These are phyloP conservation scores for Criorhina ranunculi DNA, from an alignment of 2,888 invertebrate species.

Conservation along the genomic window DNA sequence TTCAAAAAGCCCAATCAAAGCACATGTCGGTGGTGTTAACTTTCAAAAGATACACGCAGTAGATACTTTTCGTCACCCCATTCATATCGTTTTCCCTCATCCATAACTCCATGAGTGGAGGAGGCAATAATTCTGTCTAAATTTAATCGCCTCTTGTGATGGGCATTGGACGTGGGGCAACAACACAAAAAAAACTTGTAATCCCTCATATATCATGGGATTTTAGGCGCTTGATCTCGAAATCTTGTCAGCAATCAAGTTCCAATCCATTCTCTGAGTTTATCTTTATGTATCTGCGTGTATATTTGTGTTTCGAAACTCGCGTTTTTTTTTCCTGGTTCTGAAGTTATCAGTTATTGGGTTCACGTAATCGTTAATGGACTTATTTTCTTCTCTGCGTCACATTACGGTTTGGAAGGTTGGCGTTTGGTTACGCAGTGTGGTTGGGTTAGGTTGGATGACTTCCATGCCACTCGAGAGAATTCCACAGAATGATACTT, in stretches of 20 bases:
- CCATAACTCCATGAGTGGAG: neutral
- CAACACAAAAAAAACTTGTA: conserved; percentile 38
- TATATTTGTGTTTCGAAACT: conserved; percentile 44
- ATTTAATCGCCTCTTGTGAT: conserved; percentile 59
- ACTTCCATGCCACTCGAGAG: conserved; percentile 46
- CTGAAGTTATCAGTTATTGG: conserved; percentile 68
- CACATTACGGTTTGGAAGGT: conserved; percentile 23
- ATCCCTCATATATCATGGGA: conserved; percentile 66
- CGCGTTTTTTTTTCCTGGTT: conserved; percentile 31
- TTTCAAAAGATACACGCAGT: conserved; percentile 23
- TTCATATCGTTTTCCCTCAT: neutral
- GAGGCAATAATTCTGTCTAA: conserved; percentile 66
- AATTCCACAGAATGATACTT: conserved; percentile 53
- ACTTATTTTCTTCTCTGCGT: conserved; percentile 61
- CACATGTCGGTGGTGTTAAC: conserved; percentile 15
- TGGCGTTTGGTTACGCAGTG: conserved; percentile 1
- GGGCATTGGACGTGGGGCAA: conserved; percentile 17
- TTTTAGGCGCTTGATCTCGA: conserved; percentile 65
- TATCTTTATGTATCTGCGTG: conserved; percentile 52
- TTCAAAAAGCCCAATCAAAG: conserved; percentile 19
- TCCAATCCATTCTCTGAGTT: conserved; percentile 61
- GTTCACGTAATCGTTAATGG: conserved; percentile 74
- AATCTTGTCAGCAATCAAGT: conserved; percentile 71
- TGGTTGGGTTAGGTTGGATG: conserved; percentile 27
- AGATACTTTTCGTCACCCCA: conserved; percentile 28